Conservation (phyloP, 2,113 vertebrate species). For the Archocentrus centrarchus region DNA sequence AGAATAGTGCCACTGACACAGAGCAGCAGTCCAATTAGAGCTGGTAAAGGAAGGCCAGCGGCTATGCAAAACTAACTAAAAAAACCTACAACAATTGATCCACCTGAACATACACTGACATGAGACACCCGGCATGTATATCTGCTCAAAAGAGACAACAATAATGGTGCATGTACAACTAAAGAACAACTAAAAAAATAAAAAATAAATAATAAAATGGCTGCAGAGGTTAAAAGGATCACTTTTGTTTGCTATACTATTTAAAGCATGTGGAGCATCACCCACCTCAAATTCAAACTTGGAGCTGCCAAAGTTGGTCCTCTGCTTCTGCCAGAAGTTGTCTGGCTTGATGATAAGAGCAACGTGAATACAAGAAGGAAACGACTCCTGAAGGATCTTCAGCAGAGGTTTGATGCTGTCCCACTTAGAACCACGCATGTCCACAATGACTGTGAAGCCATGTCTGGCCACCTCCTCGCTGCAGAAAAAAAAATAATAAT, state of each 20-base stretch:
- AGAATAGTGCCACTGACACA: conserved; percentile 61
- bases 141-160: background rate
- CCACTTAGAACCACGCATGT: conserved; percentile 99
- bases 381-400: conserved; percentile 98
- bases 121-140: background rate
- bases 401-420: conserved; percentile 98
- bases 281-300: conserved; percentile 99
- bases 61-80: conserved; percentile 6
- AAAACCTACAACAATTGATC: background rate
- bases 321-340: conserved; percentile 99
- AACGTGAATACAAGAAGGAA: conserved; percentile 96
- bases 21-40: conserved; percentile 66
- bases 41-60: conserved; percentile 41
- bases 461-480: conserved; percentile 97
- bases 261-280: background rate
- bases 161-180: background rate
- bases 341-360: conserved; percentile 99
- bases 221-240: background rate
- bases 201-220: background rate
- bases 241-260: background rate
- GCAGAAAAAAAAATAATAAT: conserved; percentile 37
- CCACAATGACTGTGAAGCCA: conserved; percentile 98
- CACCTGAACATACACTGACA: background rate
- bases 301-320: conserved; percentile 98
- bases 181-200: background rate